These are phyloP conservation scores for Rhineura floridana DNA, from an alignment of 2,113 vertebrate genomes.

Conservation along the genomic window DNA sequence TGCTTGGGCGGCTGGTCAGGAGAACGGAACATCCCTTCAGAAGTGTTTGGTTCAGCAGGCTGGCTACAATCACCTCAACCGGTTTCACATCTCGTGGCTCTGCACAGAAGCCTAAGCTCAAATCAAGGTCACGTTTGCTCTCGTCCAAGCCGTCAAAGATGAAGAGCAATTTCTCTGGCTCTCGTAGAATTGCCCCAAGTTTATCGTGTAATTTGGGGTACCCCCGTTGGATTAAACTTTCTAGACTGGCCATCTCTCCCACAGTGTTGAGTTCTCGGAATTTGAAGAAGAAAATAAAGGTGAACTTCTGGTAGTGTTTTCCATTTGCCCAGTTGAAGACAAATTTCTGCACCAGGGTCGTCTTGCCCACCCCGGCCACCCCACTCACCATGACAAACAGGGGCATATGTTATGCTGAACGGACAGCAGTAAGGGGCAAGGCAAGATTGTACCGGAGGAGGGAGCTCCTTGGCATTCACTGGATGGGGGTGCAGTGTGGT, in stretches of 20 bases:
- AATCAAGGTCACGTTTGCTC: slow-evolving; percentile 2
- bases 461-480: too few species aligned
- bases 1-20: background rate
- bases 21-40: background rate
- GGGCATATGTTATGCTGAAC: too few species aligned
- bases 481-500: too few species aligned
- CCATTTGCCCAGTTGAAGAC: background rate
- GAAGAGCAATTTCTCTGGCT: slow-evolving; percentile 69
- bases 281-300: background rate
- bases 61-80: slow-evolving; percentile 62
- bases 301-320: background rate
- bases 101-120: slow-evolving; percentile 39
- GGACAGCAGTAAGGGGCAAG: too few species aligned
- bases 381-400: slow-evolving; percentile 51
- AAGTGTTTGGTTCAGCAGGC: slow-evolving; percentile 60
- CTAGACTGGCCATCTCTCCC: slow-evolving; percentile 36
- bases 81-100: slow-evolving; percentile 40
- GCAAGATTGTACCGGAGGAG: too few species aligned
- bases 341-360: background rate
- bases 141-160: slow-evolving; percentile 76
- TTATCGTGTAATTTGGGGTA: slow-evolving; percentile 30
- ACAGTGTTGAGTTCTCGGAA: slow-evolving; percentile 35
- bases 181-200: slow-evolving; percentile 45
- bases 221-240: slow-evolving; percentile 53
- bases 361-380: background rate